phyloP scores from a whole-genome alignment of 2,888 invertebrate species.

The Tetranychus piercei region DNA sequence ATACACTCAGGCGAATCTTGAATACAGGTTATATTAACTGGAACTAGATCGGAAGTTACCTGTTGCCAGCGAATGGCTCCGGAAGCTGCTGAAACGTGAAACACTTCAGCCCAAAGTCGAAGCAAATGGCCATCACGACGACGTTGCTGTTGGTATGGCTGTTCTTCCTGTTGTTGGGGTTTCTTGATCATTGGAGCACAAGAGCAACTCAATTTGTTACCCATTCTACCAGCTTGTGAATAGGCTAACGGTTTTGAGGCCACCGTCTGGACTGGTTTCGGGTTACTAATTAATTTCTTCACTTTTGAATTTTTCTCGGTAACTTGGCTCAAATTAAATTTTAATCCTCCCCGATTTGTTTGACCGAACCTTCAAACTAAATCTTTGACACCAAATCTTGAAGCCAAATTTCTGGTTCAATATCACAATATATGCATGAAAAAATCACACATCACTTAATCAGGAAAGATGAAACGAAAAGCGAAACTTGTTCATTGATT shows the following conservation, averaged over 20 bases:
- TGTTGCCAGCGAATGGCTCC: slow-evolving; percentile 88
- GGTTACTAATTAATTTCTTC: not conserved
- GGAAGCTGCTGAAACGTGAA: slow-evolving; percentile 73
- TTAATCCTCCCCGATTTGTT: not conserved
- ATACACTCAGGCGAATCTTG: slow-evolving; percentile 89
- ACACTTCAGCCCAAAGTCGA: slow-evolving; percentile 92
- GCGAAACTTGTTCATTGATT: not conserved
- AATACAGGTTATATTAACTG: slow-evolving; percentile 92
- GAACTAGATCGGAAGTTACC: slow-evolving; percentile 91
- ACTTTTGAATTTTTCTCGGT: not conserved
- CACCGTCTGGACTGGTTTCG: not conserved
- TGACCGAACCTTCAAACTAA: not conserved
- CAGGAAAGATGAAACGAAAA: not conserved
- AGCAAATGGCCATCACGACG: slow-evolving; percentile 20
- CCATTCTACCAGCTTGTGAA: slow-evolving; percentile 7
- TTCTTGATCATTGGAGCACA: slow-evolving; percentile 10
- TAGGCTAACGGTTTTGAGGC: not conserved
- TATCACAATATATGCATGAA: not conserved
- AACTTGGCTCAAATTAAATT: not conserved
- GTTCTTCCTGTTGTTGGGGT: slow-evolving; percentile 11
- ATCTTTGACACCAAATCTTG: not conserved
- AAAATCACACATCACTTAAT: not conserved
- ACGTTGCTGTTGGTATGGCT: slow-evolving; percentile 12
- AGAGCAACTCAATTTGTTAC: slow-evolving; percentile 15
- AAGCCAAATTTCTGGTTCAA: not conserved